Evolutionary conservation across 1,140 invertebrate species (phyloP), one percentile per base, ranked within the genome.

Genomic region (Subanguina moxae): DNA sequence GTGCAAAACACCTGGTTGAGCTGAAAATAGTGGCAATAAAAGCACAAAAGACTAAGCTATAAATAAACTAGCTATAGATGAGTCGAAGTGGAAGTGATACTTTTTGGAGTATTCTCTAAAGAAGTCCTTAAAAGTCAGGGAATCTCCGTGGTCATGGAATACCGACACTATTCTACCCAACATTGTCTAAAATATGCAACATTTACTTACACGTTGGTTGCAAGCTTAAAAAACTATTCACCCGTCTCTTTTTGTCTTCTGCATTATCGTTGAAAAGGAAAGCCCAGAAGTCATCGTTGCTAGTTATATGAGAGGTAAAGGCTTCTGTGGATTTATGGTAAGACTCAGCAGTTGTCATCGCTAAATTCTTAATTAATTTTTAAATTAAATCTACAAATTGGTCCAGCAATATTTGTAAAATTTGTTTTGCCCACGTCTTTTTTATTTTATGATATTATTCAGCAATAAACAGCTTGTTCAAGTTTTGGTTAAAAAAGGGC

Each of bases 211-310:
- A n/a, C n/a, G n/a, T n/a, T n/a, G n/a, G n/a, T n/a, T n/a, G n/a
- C n/a, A n/a, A n/a, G n/a, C n/a, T n/a, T n/a, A n/a, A n/a, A n/a
- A n/a, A 38, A 38, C 3, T 38, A 38, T 5, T 11, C 32, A 52
- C 3, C 48, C 8, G 3, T 52, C 15, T 15, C 17, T 52, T 52
- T 52, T 52, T 52, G 23, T 52, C 48, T 52, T 52, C 48, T 8
- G 48, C 48, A 52, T 52, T 52, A 25, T 52, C 48, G 23, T 52
- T 52, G 23, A 52, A 52, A 21, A 52, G n/a, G 48, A 52, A 52
- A 19, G 48, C n/a, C 48, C 48, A 52, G 48, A 52, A 52, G 48
- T 25, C 23, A 25, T 52, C 48, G n/a, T 52, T 25, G 23, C 8
- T 19, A 7, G n/a, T 52, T 7, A 52, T 52, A 52, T 52, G 48